phyloP scores from a whole-genome alignment of 2,888 invertebrate species.

The Cataglyphis cursor region DNA sequence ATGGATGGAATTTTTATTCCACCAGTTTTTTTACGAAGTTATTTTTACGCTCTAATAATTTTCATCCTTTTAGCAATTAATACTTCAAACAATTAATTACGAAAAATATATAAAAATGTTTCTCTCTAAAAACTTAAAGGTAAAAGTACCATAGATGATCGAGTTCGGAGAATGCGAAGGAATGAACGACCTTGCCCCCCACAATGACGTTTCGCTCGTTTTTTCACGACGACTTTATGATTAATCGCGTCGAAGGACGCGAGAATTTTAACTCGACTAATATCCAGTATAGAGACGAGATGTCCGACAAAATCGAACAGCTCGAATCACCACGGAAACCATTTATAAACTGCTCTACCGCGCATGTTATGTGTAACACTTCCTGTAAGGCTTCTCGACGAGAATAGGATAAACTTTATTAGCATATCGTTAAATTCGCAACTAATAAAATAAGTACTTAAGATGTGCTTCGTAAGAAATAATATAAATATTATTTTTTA shows the following conservation, averaged over 20 bases:
- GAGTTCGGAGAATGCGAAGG: background rate
- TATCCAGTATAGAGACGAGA: background rate
- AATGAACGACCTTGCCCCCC: constrained; percentile 20
- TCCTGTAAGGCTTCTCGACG: constrained; percentile 1
- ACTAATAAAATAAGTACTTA: background rate
- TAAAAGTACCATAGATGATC: constrained; percentile 31
- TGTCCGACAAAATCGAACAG: background rate
- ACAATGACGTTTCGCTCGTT: background rate
- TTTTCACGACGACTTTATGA: background rate
- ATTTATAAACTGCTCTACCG: background rate
- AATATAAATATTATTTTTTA: background rate
- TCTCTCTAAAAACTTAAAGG: background rate
- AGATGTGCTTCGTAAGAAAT: background rate
- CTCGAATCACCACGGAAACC: constrained; percentile 2
- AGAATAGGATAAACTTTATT: background rate
- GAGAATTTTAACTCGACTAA: background rate
- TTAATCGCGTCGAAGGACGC: background rate
- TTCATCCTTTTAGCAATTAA: background rate
- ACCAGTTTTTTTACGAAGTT: background rate
- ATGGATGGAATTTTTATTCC: background rate
- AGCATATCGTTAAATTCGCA: background rate
- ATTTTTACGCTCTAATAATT: background rate
- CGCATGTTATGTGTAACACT: background rate
- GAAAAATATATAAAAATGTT: background rate
- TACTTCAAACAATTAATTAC: background rate